phyloP scores from a whole-genome alignment of 2,888 invertebrate genomes.

The Lasioglossum calceatum region DNA sequence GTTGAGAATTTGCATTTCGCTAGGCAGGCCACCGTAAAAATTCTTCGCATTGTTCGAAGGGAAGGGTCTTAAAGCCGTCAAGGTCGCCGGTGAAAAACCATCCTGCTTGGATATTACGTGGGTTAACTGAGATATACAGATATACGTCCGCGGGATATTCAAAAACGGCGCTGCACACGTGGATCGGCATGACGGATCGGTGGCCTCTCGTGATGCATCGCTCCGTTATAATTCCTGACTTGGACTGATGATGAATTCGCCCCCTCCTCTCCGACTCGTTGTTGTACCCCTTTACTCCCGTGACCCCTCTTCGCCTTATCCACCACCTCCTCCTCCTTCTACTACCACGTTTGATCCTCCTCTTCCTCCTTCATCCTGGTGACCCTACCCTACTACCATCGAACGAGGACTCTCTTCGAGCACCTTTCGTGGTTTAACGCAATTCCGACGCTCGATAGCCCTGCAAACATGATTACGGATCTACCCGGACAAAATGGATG shows the following conservation, averaged over 20 bases:
- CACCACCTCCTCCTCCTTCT: neutral
- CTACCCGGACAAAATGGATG: conserved; percentile 6
- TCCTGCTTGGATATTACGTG: conserved; percentile 65
- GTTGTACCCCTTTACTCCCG: conserved; percentile 36
- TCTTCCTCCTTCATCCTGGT: conserved; percentile 48
- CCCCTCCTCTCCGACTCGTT: conserved; percentile 62
- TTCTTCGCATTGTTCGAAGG: conserved; percentile 51
- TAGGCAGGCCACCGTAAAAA: conserved; percentile 38
- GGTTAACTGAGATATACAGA: conserved; percentile 69
- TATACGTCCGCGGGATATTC: conserved; percentile 73
- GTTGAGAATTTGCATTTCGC: conserved; percentile 50
- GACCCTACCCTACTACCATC: conserved; percentile 44
- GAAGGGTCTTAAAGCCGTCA: conserved; percentile 45
- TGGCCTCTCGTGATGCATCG: conserved; percentile 82
- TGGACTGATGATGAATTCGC: conserved; percentile 83
- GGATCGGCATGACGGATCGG: conserved; percentile 82
- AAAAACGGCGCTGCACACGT: conserved; percentile 75
- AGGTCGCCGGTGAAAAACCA: conserved; percentile 65
- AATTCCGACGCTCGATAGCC: conserved; percentile 63
- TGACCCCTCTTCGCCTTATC: conserved; percentile 30
- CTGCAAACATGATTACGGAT: conserved; percentile 29
- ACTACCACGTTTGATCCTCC: neutral
- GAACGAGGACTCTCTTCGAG: conserved; percentile 28
- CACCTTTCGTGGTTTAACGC: conserved; percentile 69
- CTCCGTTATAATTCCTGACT: conserved; percentile 82